Base-by-base conservation (phyloP, 1,140 invertebrate genomes). In the Bursaphelenchus mucronatus region DNA sequence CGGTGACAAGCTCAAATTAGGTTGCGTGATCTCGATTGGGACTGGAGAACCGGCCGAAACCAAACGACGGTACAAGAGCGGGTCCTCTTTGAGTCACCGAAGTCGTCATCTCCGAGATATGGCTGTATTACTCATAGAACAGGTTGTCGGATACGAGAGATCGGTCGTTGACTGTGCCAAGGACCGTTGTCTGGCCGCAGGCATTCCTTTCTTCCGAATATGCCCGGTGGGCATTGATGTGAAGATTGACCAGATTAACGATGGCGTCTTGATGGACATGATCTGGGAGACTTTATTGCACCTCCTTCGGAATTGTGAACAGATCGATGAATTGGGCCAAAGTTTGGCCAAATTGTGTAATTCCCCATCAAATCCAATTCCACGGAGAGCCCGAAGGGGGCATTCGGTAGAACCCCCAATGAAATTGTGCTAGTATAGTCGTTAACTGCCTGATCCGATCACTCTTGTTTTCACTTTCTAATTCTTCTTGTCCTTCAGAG, bases 181-280 rank as follows among this genome's bases (percentile, higher is more conserved):
- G 40, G 76, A 77, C 40, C 63, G 75, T n/a, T 77, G 75, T 59
- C 44, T 61, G 39, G 75, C 75, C 21, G 65, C 79, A 11, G 51
- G 61, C 13, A 77, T 77, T 62, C 75, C 75, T 0, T 77, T 77
- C 54, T 63, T 71, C 46, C 56, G 75, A 9, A 49, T 77, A 9
- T 64, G 67, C 63, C 75, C 75, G 21, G 61, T 62, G 8, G 75
- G 71, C 45, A 76, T 78, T 52, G 54, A 76, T 17, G 76, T 73
- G 13, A 45, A 70, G 40, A 77, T 77, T 45, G 73, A 78, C 56
- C 75, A 77, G 54, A 76, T 76, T 50, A 68, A 77, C 54, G 73
- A 77, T 57, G 70, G 61, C 6, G 78, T 78, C 58, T 54, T 77
- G 46, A 78, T 78, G 69, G 68, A 75, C 39, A 77, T 77, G 75